Base-by-base conservation (phyloP, 2,797 vertebrate species). In the Sebastes cheni region DNA sequence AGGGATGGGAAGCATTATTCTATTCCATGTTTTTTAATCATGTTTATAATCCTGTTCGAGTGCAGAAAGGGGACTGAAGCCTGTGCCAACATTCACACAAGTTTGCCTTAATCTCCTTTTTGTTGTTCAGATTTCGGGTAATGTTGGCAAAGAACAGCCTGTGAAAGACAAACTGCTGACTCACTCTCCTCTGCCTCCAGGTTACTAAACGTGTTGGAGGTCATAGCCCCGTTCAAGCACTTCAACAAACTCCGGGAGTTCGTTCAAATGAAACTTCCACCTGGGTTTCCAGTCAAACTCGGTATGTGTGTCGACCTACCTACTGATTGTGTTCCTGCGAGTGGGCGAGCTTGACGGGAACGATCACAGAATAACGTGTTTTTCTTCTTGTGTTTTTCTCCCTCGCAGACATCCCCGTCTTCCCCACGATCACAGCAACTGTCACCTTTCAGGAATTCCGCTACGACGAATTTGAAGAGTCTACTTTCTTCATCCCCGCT, bases 361-460 rank as follows among this genome's bases (percentile, higher is more conserved):
- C 1, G 1, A 10, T 50, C 10, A 5, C 12, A 22, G 27, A 65
- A 5, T 70, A 82, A 75, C 9, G 2, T 1, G 1, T 66, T 66
- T 74, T 62, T 65, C 23, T 67, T 50, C 20, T 69, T 29, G n/a
- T 30, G 58, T 72, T 56, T 56, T 22, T 18, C 22, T 89, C 62
- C 76, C 62, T 78, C 52, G 8, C 86, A 97, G 97, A 97, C 87
- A 98, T 99, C 78, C 98, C 98, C 0, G 98, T 99, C 60, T 99
- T 99, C 91, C 98, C 98, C 81, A 99, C 98, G 22, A 98, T 99
- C 96, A 98, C 97, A 42, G 98, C 98, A 80, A 99, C 98, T 72
- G 98, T 99, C 96, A 99, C 98, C n/a, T 99, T 99, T 91, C 98
- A 99, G 95, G 98, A 99, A 94, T 99, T 99, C 88, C 97, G 96